Base-by-base conservation (phyloP, 2,888 invertebrate species). In the Agrypnus murinus region DNA sequence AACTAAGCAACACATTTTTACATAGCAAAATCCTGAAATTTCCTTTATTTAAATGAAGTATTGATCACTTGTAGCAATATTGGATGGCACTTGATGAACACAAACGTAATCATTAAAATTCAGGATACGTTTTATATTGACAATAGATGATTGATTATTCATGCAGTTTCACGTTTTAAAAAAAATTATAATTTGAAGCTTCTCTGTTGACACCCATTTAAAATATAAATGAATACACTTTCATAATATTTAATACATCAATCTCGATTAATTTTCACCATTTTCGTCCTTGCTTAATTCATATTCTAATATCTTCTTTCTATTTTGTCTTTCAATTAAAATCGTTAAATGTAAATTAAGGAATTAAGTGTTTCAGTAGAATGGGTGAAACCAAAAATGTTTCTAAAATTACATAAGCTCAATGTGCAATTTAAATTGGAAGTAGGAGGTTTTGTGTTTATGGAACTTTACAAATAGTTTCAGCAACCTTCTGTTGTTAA, bases 51-150 rank as follows among this genome's bases (percentile, higher is more conserved):
- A 60, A 60, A 60, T 66, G 48, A 59, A 38, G 66, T 66, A 66
- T 66, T 59, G 66, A 66, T 66, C 43, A 34, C 55, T 48, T 57
- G 32, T 59, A 43, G 38, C 45, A 25, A 45, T 65, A 66, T 59
- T 48, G 15, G 48, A 48, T 38, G 59, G 12, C 57, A 46, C 46
- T 25, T 66, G 58, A 55, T 65, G 55, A 59, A 58, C 34, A 58
- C 34, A 66, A 25, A 40, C 45, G 19, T 32, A 60, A 60, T 58
- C 48, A 59, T 66, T 66, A 66, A 66, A 46, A 66, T 66, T 66
- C 57, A 14, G 43, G 32, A 45, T 43, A 25, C 45, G 59, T 45
- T 60, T 12, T 45, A 8, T 45, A 60, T 60, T 25, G 45, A 45
- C 43, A 60, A 43, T 60, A 31, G 32, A 45, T 60, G 59, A 60